phyloP scores from a whole-genome alignment of 2,888 invertebrate genomes.

The Orthonevra nobilis region DNA sequence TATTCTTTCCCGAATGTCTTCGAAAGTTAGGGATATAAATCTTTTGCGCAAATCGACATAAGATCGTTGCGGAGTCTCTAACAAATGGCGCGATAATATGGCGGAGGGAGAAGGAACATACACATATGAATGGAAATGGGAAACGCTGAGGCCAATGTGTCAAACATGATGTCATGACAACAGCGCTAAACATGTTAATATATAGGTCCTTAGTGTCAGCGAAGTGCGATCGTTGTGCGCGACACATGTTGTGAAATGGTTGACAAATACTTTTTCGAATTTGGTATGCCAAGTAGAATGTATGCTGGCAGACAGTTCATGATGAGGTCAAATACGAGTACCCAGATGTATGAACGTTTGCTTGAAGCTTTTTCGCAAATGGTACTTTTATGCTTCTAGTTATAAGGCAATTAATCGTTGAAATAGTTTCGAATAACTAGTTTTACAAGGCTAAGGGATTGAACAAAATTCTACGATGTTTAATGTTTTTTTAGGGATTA shows the following conservation, averaged over 20 bases:
- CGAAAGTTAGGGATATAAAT: conserved; percentile 44
- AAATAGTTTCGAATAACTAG: too few species aligned
- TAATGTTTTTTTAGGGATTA: too few species aligned
- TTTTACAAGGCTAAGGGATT: too few species aligned
- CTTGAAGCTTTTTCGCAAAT: too few species aligned
- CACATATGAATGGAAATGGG: not conserved
- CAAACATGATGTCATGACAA: conserved; percentile 47
- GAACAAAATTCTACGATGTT: too few species aligned
- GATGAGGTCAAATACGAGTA: not conserved
- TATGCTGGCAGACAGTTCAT: not conserved
- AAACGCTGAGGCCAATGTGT: conserved; percentile 52
- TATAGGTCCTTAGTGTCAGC: conserved; percentile 62
- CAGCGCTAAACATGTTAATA: conserved; percentile 59
- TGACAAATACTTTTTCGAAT: conserved; percentile 8
- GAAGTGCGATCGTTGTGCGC: conserved; percentile 39
- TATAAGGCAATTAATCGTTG: too few species aligned
- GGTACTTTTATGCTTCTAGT: too few species aligned
- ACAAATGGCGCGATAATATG: conserved; percentile 61
- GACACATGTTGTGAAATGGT: conserved; percentile 54
- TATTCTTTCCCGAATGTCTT: conserved; percentile 32
- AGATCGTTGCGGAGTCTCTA: conserved; percentile 45
- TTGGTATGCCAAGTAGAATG: conserved; percentile 36
- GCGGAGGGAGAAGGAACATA: conserved; percentile 13
- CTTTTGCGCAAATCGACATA: conserved; percentile 41
- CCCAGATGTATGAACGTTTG: too few species aligned